Percentiles rank a stretch among this genome's conserved stretches.
Conservation (phyloP, 2,113 vertebrate species). For the Paradoxurus hermaphroditus region DNA sequence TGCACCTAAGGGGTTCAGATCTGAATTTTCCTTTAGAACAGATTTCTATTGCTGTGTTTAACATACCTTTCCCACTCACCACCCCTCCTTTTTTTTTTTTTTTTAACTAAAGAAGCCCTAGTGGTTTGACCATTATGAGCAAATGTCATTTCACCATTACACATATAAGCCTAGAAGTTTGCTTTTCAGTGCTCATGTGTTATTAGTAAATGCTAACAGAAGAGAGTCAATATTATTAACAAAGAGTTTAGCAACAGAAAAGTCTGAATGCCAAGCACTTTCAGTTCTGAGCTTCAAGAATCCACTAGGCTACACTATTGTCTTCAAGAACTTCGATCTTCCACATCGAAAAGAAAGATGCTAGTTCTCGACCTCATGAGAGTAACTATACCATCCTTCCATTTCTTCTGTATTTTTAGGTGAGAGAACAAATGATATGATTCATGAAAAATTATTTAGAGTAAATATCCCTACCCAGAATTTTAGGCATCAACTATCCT, state of each 20-base stretch:
- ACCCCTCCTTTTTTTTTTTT: not conserved
- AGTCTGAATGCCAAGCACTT: not conserved
- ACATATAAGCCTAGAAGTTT: constrained; percentile 2
- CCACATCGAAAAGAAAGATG: not conserved
- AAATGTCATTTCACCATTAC: constrained; percentile 52
- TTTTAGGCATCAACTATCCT: not conserved
- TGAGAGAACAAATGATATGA: not conserved
- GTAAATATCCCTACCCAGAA: not conserved
- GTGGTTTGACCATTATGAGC: constrained; percentile 5
- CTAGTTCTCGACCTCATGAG: not conserved
- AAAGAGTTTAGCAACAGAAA: constrained; percentile 17
- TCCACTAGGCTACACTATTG: not conserved
- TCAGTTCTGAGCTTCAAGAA: not conserved
- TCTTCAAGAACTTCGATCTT: not conserved
- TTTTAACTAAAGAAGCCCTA: not conserved
- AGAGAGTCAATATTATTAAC: constrained; percentile 11
- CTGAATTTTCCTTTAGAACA: constrained; percentile 49
- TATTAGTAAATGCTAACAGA: not conserved
- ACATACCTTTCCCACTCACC: not conserved
- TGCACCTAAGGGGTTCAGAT: constrained; percentile 27
- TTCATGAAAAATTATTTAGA: not conserved
- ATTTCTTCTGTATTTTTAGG: not conserved
- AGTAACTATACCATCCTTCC: not conserved
- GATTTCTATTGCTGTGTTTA: constrained; percentile 38
- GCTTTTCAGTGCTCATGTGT: not conserved